A percentile compares a stretch with the other conserved stretches of the same genome.
Conservation (phyloP, 1,140 invertebrate species). For the Plectus sambesii region DNA sequence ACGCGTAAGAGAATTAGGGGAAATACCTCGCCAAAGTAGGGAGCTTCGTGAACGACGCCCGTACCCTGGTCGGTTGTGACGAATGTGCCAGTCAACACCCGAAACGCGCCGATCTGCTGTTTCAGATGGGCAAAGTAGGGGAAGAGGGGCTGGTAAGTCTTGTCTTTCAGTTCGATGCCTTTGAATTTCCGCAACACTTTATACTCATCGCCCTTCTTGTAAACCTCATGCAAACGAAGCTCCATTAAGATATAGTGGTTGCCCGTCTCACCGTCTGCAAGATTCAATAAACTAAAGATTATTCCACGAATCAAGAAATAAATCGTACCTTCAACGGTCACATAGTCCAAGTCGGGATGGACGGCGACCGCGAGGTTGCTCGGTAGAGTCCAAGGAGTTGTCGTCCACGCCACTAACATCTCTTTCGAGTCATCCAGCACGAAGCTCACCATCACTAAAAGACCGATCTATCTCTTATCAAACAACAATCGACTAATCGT, state of each 20-base stretch:
- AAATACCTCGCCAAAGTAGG: constrained; percentile 84
- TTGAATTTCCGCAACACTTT: constrained; percentile 53
- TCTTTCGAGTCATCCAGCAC: constrained; percentile 54
- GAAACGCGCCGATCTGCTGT: constrained; percentile 62
- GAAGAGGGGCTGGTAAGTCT: constrained; percentile 78
- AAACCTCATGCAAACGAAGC: constrained; percentile 64
- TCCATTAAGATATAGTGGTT: constrained; percentile 78
- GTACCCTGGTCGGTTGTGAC: constrained; percentile 94
- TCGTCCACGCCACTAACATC: constrained; percentile 84
- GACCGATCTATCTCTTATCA: background rate
- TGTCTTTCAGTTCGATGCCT: constrained; percentile 67
- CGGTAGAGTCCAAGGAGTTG: constrained; percentile 97
- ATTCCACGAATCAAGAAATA: background rate
- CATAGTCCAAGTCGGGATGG: constrained; percentile 74
- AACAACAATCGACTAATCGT: constrained; percentile 7
- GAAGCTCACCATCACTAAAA: constrained; percentile 32
- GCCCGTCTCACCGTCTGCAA: constrained; percentile 48
- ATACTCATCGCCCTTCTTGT: constrained; percentile 56
- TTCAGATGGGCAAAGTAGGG: constrained; percentile 63
- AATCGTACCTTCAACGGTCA: constrained; percentile 58
- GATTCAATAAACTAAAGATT: constrained; percentile 28
- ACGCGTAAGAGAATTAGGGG: constrained; percentile 4
- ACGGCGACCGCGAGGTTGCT: constrained; percentile 91
- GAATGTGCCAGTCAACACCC: constrained; percentile 74
- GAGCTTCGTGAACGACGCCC: constrained; percentile 95